Conservation (phyloP, 2,797 vertebrate genomes). For the Channallabes apus region DNA sequence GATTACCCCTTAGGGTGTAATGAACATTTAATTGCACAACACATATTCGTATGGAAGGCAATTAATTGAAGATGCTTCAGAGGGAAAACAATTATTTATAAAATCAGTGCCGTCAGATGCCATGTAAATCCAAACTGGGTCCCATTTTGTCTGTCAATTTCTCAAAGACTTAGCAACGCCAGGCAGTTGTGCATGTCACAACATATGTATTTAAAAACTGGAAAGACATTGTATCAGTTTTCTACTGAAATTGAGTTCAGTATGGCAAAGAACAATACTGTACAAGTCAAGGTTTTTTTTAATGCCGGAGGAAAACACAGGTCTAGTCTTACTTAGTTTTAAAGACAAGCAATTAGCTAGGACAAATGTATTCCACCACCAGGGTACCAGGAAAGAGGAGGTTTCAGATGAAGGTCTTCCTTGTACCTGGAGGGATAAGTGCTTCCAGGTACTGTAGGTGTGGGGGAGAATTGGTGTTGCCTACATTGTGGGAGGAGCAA, state of each 20-base stretch:
- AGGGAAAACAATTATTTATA: background rate
- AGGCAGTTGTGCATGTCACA: too few species aligned
- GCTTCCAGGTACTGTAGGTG: background rate
- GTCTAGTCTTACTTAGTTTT: background rate
- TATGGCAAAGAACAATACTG: background rate
- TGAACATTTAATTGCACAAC: background rate
- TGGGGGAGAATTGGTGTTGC: background rate
- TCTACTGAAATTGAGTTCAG: background rate
- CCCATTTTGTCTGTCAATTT: too few species aligned
- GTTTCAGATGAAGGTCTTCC: background rate
- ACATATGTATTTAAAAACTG: too few species aligned
- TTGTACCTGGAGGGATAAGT: background rate
- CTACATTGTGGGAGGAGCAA: background rate
- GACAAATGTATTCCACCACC: background rate
- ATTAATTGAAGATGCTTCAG: background rate
- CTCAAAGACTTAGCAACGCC: too few species aligned
- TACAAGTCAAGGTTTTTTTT: background rate
- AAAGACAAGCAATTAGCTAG: background rate
- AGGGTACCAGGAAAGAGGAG: background rate
- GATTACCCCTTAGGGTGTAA: background rate
- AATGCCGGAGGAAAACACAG: accelerated
- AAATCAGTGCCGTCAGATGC: background rate
- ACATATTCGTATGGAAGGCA: background rate
- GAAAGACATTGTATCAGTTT: too few species aligned
- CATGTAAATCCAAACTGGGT: too few species aligned